Evolutionary conservation across 2,888 invertebrate species (phyloP).

Genomic region (Tinea pellionella): DNA sequence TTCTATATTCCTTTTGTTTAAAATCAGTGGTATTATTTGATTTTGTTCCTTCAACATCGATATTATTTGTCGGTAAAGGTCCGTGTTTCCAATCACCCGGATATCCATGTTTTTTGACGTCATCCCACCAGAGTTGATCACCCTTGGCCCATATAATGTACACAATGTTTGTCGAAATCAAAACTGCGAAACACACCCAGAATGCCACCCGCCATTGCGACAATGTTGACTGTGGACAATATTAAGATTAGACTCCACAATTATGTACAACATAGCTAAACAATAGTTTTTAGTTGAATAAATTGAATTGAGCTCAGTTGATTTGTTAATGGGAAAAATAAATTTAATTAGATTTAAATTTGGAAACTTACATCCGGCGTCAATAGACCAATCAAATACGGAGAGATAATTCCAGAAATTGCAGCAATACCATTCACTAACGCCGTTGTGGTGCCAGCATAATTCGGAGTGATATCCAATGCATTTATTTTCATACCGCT

Average conservation of each 20-base stretch:
- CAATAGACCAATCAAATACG: slow-evolving; percentile 71
- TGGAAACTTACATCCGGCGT: slow-evolving; percentile 68
- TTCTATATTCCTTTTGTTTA: background rate
- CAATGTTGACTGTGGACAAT: slow-evolving; percentile 63
- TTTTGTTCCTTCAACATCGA: background rate
- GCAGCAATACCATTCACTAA: slow-evolving; percentile 75
- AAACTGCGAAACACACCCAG: slow-evolving; percentile 77
- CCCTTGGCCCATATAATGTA: slow-evolving; percentile 81
- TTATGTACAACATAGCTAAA: too few species aligned
- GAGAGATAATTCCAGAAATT: slow-evolving; percentile 71
- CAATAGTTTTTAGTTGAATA: too few species aligned
- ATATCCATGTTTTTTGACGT: slow-evolving; percentile 61
- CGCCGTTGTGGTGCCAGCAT: slow-evolving; percentile 73
- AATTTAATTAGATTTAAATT: too few species aligned
- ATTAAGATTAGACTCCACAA: background rate
- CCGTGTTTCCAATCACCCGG: slow-evolving; percentile 52
- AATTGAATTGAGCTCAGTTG: too few species aligned
- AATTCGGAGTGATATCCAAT: slow-evolving; percentile 73
- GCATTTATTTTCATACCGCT: slow-evolving; percentile 77
- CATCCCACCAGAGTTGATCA: slow-evolving; percentile 83
- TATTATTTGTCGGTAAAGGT: slow-evolving; percentile 19
- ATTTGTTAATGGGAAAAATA: too few species aligned
- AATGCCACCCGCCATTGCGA: slow-evolving; percentile 82
- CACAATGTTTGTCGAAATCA: slow-evolving; percentile 71
- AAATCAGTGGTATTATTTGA: background rate